phyloP scores from a whole-genome alignment of 2,113 vertebrate species.

The Platichthys stellatus region DNA sequence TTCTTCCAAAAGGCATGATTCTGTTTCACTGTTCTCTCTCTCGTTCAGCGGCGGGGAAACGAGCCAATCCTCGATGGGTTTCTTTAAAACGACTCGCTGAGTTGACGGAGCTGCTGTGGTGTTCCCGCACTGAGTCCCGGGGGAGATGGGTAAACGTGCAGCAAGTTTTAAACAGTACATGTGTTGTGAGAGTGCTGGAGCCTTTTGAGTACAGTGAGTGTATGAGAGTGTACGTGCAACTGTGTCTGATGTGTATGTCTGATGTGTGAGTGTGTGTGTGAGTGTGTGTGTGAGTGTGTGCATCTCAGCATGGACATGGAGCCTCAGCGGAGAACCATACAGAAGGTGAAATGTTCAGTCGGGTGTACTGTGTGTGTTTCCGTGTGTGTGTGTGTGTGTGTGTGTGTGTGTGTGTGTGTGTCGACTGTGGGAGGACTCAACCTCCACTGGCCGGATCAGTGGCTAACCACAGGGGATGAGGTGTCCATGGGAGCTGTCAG shows the following conservation, averaged over 20 bases:
- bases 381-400: constrained; percentile 4
- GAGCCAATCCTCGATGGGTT: no score
- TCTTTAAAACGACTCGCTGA: no score
- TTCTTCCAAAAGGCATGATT: no score
- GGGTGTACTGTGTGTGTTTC: constrained; percentile 29
- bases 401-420: constrained; percentile 26
- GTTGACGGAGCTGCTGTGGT: constrained; percentile 9
- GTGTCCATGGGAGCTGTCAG: constrained; percentile 48
- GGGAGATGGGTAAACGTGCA: background rate
- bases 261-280: background rate
- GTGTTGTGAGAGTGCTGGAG: background rate
- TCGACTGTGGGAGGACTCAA: background rate
- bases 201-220: background rate
- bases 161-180: constrained; percentile 22
- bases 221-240: background rate
- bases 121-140: constrained; percentile 11
- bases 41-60: no score
- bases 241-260: constrained; percentile 2
- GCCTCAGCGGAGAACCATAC: constrained; percentile 21
- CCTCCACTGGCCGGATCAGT: constrained; percentile 40
- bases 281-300: constrained; percentile 3
- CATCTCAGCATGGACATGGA: constrained; percentile 27
- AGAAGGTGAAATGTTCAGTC: constrained; percentile 43
- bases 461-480: constrained; percentile 42
- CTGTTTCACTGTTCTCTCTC: no score